phyloP scores from a whole-genome alignment of 2,888 invertebrate species.

The Rhingia campestris region DNA sequence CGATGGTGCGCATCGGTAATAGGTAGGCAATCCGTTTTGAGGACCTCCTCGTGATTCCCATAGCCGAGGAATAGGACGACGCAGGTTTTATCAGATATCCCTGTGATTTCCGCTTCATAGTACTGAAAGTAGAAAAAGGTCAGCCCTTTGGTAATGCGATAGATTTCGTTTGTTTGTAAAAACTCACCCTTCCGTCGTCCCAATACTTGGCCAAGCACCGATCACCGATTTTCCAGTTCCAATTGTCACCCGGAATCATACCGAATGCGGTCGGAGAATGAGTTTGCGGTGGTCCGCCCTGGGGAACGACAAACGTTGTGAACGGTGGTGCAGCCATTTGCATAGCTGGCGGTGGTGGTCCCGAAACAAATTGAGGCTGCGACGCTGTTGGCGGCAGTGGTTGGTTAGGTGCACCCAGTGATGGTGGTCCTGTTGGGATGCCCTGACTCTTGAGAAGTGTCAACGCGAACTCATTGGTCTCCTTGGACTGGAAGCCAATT shows the following conservation, averaged over 20 bases:
- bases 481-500: conserved; percentile 82
- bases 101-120: conserved; percentile 92
- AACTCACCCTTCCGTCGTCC: conserved; percentile 93
- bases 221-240: conserved; percentile 91
- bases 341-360: conserved; percentile 57
- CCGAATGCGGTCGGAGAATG: conserved; percentile 80
- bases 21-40: conserved; percentile 91
- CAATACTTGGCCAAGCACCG: conserved; percentile 95
- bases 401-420: conserved; percentile 31
- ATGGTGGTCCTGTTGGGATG: conserved; percentile 74
- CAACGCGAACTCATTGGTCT: conserved; percentile 82
- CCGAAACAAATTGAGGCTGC: conserved; percentile 55
- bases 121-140: conserved; percentile 84
- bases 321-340: conserved; percentile 55
- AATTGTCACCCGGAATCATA: conserved; percentile 77
- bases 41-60: conserved; percentile 94
- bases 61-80: conserved; percentile 94
- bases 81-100: conserved; percentile 91
- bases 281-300: conserved; percentile 84
- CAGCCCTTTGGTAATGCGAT: conserved; percentile 2
- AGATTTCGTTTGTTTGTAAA: conserved; percentile 5
- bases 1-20: conserved; percentile 82
- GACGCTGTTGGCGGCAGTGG: conserved; percentile 24
- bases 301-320: conserved; percentile 43
- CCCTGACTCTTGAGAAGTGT: conserved; percentile 81